Evolutionary conservation across 2,113 vertebrate genomes (phyloP).

Genomic region (Gila orcuttii): DNA sequence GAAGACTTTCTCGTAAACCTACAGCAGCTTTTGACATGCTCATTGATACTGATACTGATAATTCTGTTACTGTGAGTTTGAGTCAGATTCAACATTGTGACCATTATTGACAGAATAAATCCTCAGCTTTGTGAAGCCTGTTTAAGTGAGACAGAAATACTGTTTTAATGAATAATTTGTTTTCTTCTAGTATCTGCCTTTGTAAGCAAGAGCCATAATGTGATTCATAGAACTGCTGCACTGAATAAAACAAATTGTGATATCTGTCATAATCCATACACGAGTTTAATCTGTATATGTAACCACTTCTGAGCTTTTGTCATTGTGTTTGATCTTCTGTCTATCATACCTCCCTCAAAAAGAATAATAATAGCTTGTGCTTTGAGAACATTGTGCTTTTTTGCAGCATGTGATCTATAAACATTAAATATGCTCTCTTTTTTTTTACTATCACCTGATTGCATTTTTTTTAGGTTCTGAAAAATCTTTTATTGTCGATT

Average conservation of each 20-base stretch:
- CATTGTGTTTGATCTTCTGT: background rate
- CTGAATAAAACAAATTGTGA: background rate
- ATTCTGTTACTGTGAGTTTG: constrained; percentile 5
- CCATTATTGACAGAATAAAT: background rate
- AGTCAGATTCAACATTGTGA: background rate
- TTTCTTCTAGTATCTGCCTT: background rate
- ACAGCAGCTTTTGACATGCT: background rate
- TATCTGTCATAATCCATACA: background rate
- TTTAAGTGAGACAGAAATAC: background rate
- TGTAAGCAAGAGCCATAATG: constrained; percentile 3
- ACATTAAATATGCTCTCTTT: background rate
- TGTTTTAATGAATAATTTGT: background rate
- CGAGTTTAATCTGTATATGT: background rate
- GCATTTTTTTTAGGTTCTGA: too few species aligned
- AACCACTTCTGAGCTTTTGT: background rate
- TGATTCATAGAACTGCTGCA: constrained; percentile 20
- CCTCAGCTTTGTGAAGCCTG: background rate
- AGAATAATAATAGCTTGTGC: background rate
- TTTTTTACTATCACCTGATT: background rate
- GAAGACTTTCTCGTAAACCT: background rate
- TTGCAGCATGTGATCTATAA: background rate
- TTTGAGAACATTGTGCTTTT: background rate
- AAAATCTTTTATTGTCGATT: too few species aligned
- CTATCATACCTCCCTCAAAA: background rate
- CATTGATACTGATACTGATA: background rate